Conservation (phyloP, 2,888 invertebrate genomes). For the Drosophila neotestacea region DNA sequence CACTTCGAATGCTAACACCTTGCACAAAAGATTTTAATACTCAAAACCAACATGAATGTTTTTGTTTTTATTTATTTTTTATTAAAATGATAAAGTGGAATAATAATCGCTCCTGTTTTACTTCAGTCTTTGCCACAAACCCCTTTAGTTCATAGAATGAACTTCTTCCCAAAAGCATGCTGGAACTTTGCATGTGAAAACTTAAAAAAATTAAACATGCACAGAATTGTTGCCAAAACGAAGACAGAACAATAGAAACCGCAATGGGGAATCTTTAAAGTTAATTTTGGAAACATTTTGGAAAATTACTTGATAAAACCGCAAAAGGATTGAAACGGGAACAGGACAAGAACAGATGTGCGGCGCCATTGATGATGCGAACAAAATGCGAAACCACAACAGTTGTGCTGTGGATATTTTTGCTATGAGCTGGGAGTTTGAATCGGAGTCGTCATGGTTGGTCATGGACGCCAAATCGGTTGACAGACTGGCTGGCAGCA, state of each 20-base stretch:
- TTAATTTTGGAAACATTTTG: slow-evolving; percentile 45
- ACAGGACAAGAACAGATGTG: slow-evolving; percentile 50
- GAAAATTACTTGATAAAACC: slow-evolving; percentile 48
- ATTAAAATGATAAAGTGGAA: neutral
- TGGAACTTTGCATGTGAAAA: slow-evolving; percentile 2
- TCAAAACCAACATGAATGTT: neutral
- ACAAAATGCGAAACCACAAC: slow-evolving; percentile 59
- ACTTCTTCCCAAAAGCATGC: neutral
- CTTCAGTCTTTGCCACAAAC: slow-evolving; percentile 1
- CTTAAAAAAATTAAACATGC: slow-evolving; percentile 5
- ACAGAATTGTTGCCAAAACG: slow-evolving; percentile 18
- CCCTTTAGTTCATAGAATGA: neutral
- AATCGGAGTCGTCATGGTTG: slow-evolving; percentile 72
- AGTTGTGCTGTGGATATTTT: slow-evolving; percentile 23
- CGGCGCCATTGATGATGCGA: slow-evolving; percentile 54
- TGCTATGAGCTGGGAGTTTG: slow-evolving; percentile 10
- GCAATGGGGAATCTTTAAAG: slow-evolving; percentile 45
- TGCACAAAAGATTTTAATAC: too few relatives aligned
- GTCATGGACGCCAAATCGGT: slow-evolving; percentile 82
- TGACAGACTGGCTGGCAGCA: slow-evolving; percentile 73
- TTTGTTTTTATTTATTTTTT: neutral
- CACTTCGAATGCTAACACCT: too few relatives aligned
- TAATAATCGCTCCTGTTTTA: neutral
- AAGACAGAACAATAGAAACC: slow-evolving; percentile 34
- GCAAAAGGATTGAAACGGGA: slow-evolving; percentile 46